Evolutionary conservation across 2,113 vertebrate genomes (phyloP).

Genomic region (Hemiscyllium ocellatum): DNA sequence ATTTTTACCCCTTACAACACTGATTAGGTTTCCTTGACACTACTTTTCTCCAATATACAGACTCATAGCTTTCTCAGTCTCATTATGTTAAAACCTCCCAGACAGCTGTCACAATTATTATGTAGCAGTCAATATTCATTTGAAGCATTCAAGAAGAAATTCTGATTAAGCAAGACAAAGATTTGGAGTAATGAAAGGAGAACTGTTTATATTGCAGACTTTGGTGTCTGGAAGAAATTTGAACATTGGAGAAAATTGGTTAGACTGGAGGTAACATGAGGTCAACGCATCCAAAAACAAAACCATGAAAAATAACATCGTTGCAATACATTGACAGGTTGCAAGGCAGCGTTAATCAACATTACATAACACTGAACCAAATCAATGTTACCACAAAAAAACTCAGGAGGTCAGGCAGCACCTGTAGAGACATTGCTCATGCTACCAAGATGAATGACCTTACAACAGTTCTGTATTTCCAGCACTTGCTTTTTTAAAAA

Average conservation of each 20-base stretch:
- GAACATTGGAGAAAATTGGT: background rate
- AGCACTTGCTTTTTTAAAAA: background rate
- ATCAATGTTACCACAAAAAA: background rate
- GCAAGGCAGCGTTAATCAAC: background rate
- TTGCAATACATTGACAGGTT: background rate
- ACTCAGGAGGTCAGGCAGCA: background rate
- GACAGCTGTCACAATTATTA: background rate
- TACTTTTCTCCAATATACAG: background rate
- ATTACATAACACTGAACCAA: too few species aligned
- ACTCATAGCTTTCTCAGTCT: background rate
- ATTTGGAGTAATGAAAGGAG: background rate
- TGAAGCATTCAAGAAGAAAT: background rate
- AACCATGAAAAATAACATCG: background rate
- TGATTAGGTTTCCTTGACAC: background rate
- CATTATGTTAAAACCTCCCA: background rate
- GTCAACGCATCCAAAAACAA: background rate
- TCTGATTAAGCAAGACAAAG: background rate
- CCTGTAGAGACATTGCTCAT: background rate
- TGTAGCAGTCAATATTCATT: background rate
- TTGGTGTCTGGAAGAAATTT: background rate
- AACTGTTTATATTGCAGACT: background rate
- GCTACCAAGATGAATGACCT: background rate
- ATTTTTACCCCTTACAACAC: background rate
- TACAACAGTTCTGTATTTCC: background rate
- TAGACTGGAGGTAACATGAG: background rate